Evolutionary conservation across 2,888 invertebrate species (phyloP), one percentile per base, ranked within the genome.

Genomic region (Iselma pallidipennis): DNA sequence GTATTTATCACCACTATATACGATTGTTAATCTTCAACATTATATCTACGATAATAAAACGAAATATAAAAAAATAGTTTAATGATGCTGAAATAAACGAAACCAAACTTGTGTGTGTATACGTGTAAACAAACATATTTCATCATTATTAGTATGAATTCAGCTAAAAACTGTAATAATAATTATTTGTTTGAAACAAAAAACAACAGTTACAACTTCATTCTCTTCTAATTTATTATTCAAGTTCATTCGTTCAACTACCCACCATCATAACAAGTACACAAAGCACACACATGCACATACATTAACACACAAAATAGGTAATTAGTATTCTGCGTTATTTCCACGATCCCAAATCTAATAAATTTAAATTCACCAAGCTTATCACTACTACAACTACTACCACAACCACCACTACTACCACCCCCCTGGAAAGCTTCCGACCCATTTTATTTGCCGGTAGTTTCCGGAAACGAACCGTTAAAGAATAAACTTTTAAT

Each of bases 401-500:
- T 2, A 16, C 37, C 37, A 42, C 19, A 4, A 42, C 42, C 2
- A 42, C 42, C 45, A 45, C 45, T 21, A 45, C 45, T 25, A 25
- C 6, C 6, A 25, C 25, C 25, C 3, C 3, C 45, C 45, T 21
- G 21, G 21, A 45, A 45, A 45, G 12, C 45, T 45, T 45, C 45
- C 45, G 45, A 21, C 10, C 45, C 21, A 16, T 45, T 45, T 45
- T 45, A 45, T 45, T 45, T 45, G 21, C 45, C 19, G 10, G 45
- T 45, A 45, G 45, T 45, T 45, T 45, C 45, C 45, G 45, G 45
- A 45, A 45, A 45, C 56, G 52, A 28, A 56, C 54, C 54, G 54
- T 57, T 61, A 49, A 61, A 61, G 61, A 61, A 54, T 48, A 50
- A 48, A 57, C 61, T 57, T 63, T 66, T 61, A 63, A 66, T 66